These are phyloP conservation scores for Gari tellinella DNA, from an alignment of 2,888 invertebrate genomes.

Conservation along the genomic window DNA sequence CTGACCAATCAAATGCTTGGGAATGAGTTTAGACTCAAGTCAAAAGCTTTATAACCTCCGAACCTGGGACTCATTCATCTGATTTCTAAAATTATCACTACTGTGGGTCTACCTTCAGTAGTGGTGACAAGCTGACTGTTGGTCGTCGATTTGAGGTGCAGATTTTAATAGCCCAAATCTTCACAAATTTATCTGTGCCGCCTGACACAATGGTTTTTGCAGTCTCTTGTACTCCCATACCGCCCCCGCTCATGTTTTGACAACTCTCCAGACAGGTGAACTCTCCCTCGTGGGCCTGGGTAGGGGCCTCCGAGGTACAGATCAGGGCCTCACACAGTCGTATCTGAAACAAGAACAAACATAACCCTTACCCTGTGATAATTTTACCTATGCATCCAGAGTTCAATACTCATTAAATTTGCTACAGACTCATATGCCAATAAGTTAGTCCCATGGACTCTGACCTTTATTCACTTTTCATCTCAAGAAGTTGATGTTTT, in stretches of 20 bases:
- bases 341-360: conserved; percentile 57
- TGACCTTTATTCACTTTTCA: no score
- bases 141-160: conserved; percentile 28
- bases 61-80: no score
- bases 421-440: no score
- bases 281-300: conserved; percentile 70
- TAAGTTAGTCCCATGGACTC: no score
- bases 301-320: conserved; percentile 53
- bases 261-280: conserved; percentile 64
- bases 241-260: conserved; percentile 40
- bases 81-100: no score
- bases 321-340: conserved; percentile 63
- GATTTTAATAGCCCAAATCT: conserved; percentile 66
- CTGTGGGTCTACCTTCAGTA: conserved; percentile 45
- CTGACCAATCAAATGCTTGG: no score
- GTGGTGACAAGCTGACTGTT: conserved; percentile 33
- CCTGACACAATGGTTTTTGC: conserved; percentile 63
- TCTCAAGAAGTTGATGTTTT: no score
- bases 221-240: conserved; percentile 23
- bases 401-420: no score
- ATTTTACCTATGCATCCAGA: no score
- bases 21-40: no score
- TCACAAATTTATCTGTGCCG: conserved; percentile 68
- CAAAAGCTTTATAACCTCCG: no score
- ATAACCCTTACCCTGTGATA: no score